phyloP scores from a whole-genome alignment of 2,888 invertebrate genomes.

The Chorisops tibialis region DNA sequence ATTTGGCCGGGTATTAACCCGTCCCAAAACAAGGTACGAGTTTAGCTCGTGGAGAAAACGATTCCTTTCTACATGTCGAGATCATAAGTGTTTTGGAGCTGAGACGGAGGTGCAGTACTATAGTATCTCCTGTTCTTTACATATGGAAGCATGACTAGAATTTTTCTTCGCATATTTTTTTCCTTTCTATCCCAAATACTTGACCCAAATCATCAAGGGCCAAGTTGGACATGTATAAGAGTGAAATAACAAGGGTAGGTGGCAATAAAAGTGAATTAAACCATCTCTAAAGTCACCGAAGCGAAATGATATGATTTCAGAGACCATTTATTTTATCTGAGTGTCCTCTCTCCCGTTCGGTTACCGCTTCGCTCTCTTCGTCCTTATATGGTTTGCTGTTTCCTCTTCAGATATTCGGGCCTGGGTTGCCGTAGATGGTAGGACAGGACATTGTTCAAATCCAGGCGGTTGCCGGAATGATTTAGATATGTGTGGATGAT shows the following conservation, averaged over 20 bases:
- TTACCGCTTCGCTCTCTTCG: too few species aligned
- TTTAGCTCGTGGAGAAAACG: too few species aligned
- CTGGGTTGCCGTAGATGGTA: background rate
- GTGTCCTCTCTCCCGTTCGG: constrained; percentile 1
- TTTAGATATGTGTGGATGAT: constrained; percentile 30
- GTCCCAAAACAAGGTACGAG: too few species aligned
- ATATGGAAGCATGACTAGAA: too few species aligned
- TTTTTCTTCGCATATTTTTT: too few species aligned
- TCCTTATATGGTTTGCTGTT: constrained; percentile 8
- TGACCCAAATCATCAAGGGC: constrained; percentile 27
- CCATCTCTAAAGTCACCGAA: constrained; percentile 30
- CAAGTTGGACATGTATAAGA: constrained; percentile 2
- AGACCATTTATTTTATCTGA: constrained; percentile 29
- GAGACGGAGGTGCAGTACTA: too few species aligned
- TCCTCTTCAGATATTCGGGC: background rate
- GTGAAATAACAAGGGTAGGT: constrained; percentile 24
- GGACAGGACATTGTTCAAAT: constrained; percentile 26
- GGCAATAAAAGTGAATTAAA: constrained; percentile 31
- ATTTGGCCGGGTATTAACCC: too few species aligned
- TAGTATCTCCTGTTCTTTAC: too few species aligned
- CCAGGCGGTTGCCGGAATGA: constrained; percentile 19
- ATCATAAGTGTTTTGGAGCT: too few species aligned
- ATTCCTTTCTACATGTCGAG: too few species aligned
- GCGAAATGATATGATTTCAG: constrained; percentile 31
- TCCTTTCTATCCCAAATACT: constrained; percentile 25